Percentiles rank a stretch among this genome's conserved stretches.
Conservation (phyloP, 1,140 invertebrate genomes). For the Heliconius eleuchia region DNA sequence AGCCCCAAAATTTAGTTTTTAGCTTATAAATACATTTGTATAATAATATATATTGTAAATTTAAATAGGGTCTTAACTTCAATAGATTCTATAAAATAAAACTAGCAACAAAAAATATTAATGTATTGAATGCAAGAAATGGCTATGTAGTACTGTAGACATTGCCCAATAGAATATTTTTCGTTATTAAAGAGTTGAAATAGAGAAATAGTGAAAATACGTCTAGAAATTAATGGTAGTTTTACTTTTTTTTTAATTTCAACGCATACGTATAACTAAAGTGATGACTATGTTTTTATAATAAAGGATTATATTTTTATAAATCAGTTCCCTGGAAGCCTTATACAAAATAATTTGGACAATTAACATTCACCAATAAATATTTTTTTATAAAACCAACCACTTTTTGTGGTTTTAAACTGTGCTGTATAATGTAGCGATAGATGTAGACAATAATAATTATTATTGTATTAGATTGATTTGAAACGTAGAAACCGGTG, state of each 20-base stretch:
- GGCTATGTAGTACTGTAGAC: neutral
- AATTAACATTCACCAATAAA: constrained; percentile 52
- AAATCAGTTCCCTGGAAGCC: constrained; percentile 21
- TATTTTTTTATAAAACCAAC: constrained; percentile 55
- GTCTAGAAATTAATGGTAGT: neutral
- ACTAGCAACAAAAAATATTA: neutral
- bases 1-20: neutral
- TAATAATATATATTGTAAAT: neutral
- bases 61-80: neutral
- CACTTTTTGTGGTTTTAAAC: constrained; percentile 41
- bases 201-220: neutral
- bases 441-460: constrained; percentile 58
- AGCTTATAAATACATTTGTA: neutral
- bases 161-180: neutral
- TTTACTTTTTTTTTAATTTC: neutral
- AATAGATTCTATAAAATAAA: neutral
- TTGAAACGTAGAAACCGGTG: neutral
- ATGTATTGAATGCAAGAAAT: neutral
- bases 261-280: neutral
- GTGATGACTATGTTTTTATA: constrained; percentile 8
- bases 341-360: constrained; percentile 18
- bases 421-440: constrained; percentile 49
- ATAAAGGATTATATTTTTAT: constrained; percentile 27
- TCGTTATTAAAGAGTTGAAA: neutral
- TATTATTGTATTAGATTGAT: constrained; percentile 33